These are phyloP conservation scores for Xenentodon cancila DNA, from an alignment of 2,797 vertebrate species.

Conservation along the genomic window DNA sequence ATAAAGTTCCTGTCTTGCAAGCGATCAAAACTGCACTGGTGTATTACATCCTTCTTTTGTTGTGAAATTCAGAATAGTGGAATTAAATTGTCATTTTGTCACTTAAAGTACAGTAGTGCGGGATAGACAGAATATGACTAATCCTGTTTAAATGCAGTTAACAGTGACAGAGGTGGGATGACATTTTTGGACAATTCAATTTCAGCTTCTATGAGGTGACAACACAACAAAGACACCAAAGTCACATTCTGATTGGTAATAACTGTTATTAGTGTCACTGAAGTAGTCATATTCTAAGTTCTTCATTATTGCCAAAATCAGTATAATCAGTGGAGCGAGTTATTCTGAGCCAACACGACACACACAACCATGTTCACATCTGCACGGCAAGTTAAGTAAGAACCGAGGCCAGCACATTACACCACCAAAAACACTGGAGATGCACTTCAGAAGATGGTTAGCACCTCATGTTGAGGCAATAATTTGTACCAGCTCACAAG, in stretches of 20 bases:
- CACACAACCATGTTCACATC: conserved; percentile 17
- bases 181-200: conserved; percentile 46
- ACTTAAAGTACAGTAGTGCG: conserved; percentile 8
- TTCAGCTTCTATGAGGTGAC: conserved; percentile 44
- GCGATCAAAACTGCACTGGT: neutral
- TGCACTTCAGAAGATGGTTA: too few relatives aligned
- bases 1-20: conserved; percentile 1
- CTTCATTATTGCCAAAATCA: conserved; percentile 49
- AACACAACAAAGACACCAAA: conserved; percentile 50
- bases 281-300: conserved; percentile 52
- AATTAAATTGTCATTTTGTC: conserved; percentile 55
- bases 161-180: conserved; percentile 44
- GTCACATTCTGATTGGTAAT: conserved; percentile 66
- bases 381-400: conserved; percentile 12
- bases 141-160: conserved; percentile 28
- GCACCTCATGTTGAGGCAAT: too few relatives aligned
- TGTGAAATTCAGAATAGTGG: conserved; percentile 19
- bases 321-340: conserved; percentile 43
- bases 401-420: neutral
- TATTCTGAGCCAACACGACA: conserved; percentile 42
- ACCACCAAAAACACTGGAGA: neutral
- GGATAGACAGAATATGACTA: conserved; percentile 47
- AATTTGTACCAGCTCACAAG: too few relatives aligned
- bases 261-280: conserved; percentile 62
- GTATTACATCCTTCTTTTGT: neutral